These are phyloP conservation scores for Bradypodion ventrale DNA, from an alignment of 2,797 vertebrate species.

Conservation along the genomic window DNA sequence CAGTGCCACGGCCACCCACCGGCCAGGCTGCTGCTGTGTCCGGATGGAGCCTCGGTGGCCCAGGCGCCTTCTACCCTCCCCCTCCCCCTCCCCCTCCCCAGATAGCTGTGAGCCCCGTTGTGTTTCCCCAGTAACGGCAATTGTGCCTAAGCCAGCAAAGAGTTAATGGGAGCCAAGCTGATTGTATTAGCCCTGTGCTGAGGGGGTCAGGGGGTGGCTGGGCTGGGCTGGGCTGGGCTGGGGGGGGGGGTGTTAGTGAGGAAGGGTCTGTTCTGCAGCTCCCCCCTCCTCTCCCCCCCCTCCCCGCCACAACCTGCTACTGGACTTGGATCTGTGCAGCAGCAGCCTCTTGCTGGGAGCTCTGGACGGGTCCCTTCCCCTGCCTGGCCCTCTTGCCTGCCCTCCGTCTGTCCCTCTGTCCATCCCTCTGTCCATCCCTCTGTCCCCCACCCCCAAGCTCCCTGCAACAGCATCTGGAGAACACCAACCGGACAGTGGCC, in stretches of 20 bases:
- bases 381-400: too few species aligned
- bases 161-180: conserved; percentile 39
- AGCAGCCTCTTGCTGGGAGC: background rate
- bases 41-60: background rate
- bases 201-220: conserved; percentile 16
- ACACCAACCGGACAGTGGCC: background rate
- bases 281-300: background rate
- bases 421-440: too few species aligned
- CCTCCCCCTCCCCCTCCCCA: conserved; percentile 29
- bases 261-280: background rate
- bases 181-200: conserved; percentile 14
- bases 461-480: too few species aligned
- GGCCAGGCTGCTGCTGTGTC: background rate
- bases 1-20: too few species aligned
- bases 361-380: too few species aligned
- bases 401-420: too few species aligned
- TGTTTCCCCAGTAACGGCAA: conserved; percentile 62
- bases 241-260: background rate
- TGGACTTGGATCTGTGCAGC: background rate
- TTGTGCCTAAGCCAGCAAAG: conserved; percentile 19
- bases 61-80: background rate
- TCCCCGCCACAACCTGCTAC: background rate
- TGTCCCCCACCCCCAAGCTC: accelerated
- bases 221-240: too few species aligned
- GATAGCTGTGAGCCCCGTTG: conserved; percentile 47